Conservation (phyloP, 2,888 invertebrate species). For the Pegoplata infirma region DNA sequence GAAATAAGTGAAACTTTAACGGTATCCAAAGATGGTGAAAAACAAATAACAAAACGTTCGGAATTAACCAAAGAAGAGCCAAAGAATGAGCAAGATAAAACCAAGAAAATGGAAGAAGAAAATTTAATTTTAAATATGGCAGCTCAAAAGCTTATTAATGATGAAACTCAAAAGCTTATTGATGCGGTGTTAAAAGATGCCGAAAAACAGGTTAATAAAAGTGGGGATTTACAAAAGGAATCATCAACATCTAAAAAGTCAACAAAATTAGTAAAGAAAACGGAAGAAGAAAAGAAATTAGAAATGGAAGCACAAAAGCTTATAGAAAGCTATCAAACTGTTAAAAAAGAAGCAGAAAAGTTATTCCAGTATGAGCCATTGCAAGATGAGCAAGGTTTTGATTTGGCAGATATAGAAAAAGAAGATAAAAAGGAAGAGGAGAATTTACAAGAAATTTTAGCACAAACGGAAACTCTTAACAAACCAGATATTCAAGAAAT, state of each 20-base stretch:
- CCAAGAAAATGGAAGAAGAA: slow-evolving; percentile 60
- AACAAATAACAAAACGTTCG: slow-evolving; percentile 69
- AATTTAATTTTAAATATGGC: slow-evolving; percentile 70
- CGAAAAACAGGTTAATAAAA: slow-evolving; percentile 70
- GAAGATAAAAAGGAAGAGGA: background rate
- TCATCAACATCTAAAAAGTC: slow-evolving; percentile 32
- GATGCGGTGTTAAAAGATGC: slow-evolving; percentile 71
- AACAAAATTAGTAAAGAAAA: slow-evolving; percentile 71
- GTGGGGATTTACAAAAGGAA: slow-evolving; percentile 68
- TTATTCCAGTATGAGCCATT: slow-evolving; percentile 62
- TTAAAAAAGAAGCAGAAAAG: slow-evolving; percentile 73
- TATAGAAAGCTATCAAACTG: slow-evolving; percentile 74
- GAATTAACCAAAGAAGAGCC: slow-evolving; percentile 64
- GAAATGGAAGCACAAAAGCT: slow-evolving; percentile 73
- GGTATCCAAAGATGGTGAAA: slow-evolving; percentile 69
- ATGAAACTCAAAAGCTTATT: slow-evolving; percentile 69
- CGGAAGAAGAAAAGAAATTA: slow-evolving; percentile 72
- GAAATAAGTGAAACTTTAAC: slow-evolving; percentile 70
- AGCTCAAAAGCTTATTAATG: slow-evolving; percentile 72
- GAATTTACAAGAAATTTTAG: background rate
- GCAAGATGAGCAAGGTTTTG: slow-evolving; percentile 71
- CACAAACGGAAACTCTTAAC: background rate
- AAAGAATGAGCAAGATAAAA: background rate
- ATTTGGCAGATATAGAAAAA: slow-evolving; percentile 69
- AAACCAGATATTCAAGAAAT: background rate